Conservation (phyloP, 2,113 vertebrate species). For the Connochaetes taurinus region DNA sequence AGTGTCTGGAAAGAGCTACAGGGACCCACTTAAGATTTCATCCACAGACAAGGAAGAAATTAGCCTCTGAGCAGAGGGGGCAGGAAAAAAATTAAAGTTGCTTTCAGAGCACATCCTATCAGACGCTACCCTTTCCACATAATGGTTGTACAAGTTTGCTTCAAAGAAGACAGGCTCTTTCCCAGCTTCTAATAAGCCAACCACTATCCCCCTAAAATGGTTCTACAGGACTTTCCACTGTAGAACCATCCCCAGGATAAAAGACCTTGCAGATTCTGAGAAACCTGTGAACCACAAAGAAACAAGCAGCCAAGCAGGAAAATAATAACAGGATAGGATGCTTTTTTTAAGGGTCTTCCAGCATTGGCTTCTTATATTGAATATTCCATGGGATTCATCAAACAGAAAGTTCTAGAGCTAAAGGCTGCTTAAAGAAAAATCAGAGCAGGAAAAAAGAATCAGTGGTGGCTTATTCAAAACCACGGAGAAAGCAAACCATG, state of each 20-base stretch:
- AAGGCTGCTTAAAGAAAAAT: background rate
- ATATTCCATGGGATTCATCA: background rate
- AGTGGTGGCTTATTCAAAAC: background rate
- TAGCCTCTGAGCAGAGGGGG: background rate
- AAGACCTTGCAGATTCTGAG: background rate
- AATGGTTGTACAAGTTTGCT: background rate
- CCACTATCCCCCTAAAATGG: background rate
- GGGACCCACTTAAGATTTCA: background rate
- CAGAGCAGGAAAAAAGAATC: background rate
- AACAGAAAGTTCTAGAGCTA: background rate
- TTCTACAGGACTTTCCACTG: background rate
- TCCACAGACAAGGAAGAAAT: background rate
- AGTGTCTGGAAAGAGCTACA: background rate
- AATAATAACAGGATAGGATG: background rate
- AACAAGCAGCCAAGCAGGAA: background rate
- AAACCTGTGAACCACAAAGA: background rate
- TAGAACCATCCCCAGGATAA: background rate
- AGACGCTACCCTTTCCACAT: background rate
- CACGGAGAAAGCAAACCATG: background rate
- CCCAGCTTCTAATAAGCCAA: background rate
- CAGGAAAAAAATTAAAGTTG: conserved; percentile 38
- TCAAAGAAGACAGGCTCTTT: background rate
- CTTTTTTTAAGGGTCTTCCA: background rate
- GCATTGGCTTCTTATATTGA: background rate
- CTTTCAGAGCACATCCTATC: background rate